These are phyloP conservation scores for Hydrocynus forskahlii DNA, from an alignment of 2,797 vertebrate species.

Conservation along the genomic window DNA sequence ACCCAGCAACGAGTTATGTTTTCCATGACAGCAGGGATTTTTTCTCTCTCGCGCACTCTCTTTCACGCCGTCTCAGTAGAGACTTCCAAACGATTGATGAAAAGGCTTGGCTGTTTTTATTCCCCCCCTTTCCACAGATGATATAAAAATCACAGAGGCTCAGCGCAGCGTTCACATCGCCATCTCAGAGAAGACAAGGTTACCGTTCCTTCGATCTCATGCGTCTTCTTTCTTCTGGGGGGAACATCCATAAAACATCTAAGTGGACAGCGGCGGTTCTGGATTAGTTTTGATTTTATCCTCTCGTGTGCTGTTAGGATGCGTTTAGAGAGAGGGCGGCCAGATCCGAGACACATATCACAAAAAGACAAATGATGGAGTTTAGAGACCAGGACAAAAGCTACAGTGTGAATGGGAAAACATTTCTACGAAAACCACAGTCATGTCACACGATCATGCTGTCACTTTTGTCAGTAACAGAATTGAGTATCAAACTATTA, in stretches of 20 bases:
- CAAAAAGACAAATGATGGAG: slow-evolving; percentile 16
- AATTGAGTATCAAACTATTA: no score
- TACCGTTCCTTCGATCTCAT: slow-evolving; percentile 5
- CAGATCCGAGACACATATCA: slow-evolving; percentile 31
- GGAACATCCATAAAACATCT: slow-evolving; percentile 47
- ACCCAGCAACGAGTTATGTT: slow-evolving; percentile 21
- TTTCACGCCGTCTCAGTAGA: slow-evolving; percentile 24
- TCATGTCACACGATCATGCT: background rate
- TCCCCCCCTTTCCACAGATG: background rate
- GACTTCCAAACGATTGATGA: slow-evolving; percentile 26
- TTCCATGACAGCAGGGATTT: slow-evolving; percentile 38
- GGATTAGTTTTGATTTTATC: slow-evolving; percentile 27
- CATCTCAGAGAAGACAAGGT: slow-evolving; percentile 26
- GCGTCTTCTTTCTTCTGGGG: background rate
- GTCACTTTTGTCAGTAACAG: no score
- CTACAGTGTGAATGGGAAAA: background rate
- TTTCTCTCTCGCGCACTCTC: background rate
- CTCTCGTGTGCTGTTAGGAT: background rate
- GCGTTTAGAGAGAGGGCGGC: background rate
- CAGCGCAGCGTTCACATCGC: background rate
- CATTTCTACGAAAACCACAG: background rate
- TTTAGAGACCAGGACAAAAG: background rate
- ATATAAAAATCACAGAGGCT: slow-evolving; percentile 29
- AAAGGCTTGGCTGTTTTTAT: slow-evolving; percentile 16
- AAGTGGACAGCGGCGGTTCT: slow-evolving; percentile 1